phyloP scores from a whole-genome alignment of 2,888 invertebrate species.

The Helicoverpa assulta region DNA sequence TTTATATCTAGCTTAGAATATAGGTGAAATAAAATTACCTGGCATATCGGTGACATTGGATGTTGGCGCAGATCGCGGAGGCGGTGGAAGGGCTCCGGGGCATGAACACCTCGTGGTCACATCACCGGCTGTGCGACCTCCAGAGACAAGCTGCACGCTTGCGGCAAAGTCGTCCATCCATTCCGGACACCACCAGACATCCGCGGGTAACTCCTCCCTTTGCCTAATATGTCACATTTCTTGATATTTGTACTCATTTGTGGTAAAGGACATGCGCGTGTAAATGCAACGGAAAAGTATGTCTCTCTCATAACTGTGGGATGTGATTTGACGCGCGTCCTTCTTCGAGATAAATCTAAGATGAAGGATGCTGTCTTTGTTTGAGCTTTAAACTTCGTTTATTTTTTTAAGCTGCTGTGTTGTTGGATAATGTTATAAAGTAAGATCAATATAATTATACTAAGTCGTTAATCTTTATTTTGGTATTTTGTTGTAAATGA shows the following conservation, averaged over 20 bases:
- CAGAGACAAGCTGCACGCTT: conserved; percentile 82
- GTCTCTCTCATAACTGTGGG: neutral
- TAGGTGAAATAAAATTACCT: conserved; percentile 3
- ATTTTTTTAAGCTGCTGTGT: too few relatives aligned
- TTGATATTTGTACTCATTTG: conserved; percentile 8
- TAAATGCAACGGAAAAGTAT: conserved; percentile 20
- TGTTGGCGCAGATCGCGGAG: conserved; percentile 76
- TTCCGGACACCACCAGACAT: conserved; percentile 80
- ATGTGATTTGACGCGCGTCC: neutral
- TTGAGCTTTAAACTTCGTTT: too few relatives aligned
- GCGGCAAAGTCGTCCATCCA: conserved; percentile 82
- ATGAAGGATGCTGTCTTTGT: neutral
- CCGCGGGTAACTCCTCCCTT: conserved; percentile 70
- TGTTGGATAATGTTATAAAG: too few relatives aligned
- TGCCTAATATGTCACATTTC: conserved; percentile 8
- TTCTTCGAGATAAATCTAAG: too few relatives aligned
- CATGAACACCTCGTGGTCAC: conserved; percentile 88
- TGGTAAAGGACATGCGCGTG: conserved; percentile 20
- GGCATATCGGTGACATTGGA: neutral
- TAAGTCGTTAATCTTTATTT: too few relatives aligned
- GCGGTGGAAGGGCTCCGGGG: conserved; percentile 82
- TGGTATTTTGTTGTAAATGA: too few relatives aligned
- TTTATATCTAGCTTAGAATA: too few relatives aligned
- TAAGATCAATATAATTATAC: too few relatives aligned
- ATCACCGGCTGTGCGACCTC: conserved; percentile 82